A percentile compares a stretch with the other conserved stretches of the same genome.
phyloP scores from a whole-genome alignment of 2,797 vertebrate genomes.

The Psittacula echo region DNA sequence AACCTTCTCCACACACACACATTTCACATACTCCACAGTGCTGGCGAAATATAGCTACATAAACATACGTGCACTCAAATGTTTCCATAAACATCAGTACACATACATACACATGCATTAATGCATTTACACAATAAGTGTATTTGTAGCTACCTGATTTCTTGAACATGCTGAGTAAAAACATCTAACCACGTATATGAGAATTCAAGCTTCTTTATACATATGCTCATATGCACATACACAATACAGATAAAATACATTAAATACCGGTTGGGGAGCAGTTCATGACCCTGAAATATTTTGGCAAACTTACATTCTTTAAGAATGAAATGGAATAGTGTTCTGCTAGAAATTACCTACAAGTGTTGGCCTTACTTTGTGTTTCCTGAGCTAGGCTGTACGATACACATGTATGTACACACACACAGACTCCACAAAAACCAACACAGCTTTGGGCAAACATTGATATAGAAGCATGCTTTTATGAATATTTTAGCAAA shows the following conservation, averaged over 20 bases:
- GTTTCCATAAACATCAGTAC: not conserved
- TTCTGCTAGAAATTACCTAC: not conserved
- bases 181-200: not conserved
- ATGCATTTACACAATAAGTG: not conserved
- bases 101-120: not conserved
- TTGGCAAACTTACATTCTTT: not conserved
- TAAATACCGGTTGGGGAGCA: not conserved
- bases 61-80: not conserved
- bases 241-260: not conserved
- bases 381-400: not conserved
- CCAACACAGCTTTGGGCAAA: not conserved
- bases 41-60: not conserved
- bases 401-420: not conserved
- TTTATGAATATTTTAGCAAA: not conserved
- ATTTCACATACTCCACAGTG: not conserved
- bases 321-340: not conserved
- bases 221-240: not conserved
- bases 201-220: not conserved
- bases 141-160: not conserved
- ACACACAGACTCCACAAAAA: not conserved
- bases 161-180: not conserved
- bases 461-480: not conserved
- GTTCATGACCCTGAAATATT: not conserved
- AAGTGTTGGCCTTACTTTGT: not conserved
- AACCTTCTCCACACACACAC: fast-evolving